Evolutionary conservation across 2,113 vertebrate genomes (phyloP).

Genomic region (Scomber scombrus): DNA sequence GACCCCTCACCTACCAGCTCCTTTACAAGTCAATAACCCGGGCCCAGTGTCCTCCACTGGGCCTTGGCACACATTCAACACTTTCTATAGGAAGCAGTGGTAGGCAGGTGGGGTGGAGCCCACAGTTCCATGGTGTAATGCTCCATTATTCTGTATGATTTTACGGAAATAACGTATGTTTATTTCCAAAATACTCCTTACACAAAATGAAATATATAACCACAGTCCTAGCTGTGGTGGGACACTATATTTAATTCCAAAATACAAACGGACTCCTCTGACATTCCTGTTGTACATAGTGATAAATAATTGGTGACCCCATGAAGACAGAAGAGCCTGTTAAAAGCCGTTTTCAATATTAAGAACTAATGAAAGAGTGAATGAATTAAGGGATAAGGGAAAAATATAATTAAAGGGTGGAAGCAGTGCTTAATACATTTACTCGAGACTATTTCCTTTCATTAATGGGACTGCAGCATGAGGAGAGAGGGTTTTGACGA

Average conservation of each 20-base stretch:
- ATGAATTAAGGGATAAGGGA: slow-evolving; percentile 69
- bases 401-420: slow-evolving; percentile 74
- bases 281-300: slow-evolving; percentile 57
- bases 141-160: slow-evolving; percentile 24
- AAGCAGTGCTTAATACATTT: slow-evolving; percentile 79
- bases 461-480: slow-evolving; percentile 73
- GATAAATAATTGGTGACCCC: slow-evolving; percentile 72
- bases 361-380: slow-evolving; percentile 75
- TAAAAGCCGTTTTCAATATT: slow-evolving; percentile 71
- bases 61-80: slow-evolving; percentile 73
- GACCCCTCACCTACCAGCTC: slow-evolving; percentile 80
- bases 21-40: slow-evolving; percentile 86
- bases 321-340: slow-evolving; percentile 51
- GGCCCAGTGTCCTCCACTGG: slow-evolving; percentile 72
- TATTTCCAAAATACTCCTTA: slow-evolving; percentile 17
- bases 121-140: background rate
- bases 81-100: slow-evolving; percentile 46
- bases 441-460: slow-evolving; percentile 78
- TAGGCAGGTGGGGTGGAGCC: background rate
- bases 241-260: slow-evolving; percentile 14
- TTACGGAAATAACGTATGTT: slow-evolving; percentile 18
- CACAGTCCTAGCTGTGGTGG: background rate
- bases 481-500: slow-evolving; percentile 70
- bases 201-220: background rate
- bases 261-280: slow-evolving; percentile 18